phyloP scores from a whole-genome alignment of 2,113 vertebrate genomes.

The Nothoprocta pentlandii region DNA sequence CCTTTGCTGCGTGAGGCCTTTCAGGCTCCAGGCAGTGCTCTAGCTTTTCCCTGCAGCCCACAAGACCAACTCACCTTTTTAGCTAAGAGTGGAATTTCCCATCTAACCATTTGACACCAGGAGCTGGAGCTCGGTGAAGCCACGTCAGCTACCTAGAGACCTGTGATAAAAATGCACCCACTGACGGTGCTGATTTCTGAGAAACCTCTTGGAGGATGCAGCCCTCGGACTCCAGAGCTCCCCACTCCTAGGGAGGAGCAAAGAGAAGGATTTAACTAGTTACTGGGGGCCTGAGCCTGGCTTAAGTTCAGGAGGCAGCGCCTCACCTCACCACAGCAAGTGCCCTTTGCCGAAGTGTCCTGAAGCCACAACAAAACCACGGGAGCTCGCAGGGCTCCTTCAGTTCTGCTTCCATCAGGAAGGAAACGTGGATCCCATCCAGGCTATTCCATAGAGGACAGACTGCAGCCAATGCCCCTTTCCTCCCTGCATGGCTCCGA shows the following conservation, averaged over 20 bases:
- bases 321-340: no score
- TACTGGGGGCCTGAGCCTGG: background rate
- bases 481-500: accelerated
- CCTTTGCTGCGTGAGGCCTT: background rate
- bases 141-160: background rate
- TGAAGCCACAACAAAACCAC: accelerated
- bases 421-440: background rate
- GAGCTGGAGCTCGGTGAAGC: background rate
- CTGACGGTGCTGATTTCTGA: background rate
- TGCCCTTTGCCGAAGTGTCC: accelerated
- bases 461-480: background rate
- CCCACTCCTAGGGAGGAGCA: background rate
- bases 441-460: accelerated
- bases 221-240: background rate
- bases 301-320: accelerated
- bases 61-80: background rate
- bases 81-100: background rate
- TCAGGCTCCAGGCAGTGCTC: background rate
- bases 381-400: accelerated
- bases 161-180: background rate
- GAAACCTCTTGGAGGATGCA: background rate
- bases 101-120: background rate
- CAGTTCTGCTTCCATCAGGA: accelerated
- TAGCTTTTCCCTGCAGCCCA: background rate
- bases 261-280: background rate